Evolutionary conservation across 2,888 invertebrate species (phyloP).

Genomic region (Colletes collaris): DNA sequence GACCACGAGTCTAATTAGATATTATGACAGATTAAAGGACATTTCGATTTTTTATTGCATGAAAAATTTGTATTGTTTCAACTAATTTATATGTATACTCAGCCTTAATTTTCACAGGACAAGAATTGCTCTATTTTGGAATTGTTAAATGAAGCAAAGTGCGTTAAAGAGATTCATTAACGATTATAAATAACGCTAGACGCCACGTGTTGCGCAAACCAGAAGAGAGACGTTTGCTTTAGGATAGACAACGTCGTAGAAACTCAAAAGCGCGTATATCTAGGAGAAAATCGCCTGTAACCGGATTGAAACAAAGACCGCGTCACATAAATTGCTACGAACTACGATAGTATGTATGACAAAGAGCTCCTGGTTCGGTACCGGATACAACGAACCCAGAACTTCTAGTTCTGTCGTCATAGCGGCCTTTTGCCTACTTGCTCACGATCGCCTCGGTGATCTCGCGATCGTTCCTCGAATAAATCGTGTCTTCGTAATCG

Average conservation of each 20-base stretch:
- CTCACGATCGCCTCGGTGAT: slow-evolving; percentile 19
- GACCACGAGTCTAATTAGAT: no score
- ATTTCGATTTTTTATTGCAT: no score
- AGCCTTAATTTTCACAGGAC: no score
- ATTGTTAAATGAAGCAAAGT: background rate
- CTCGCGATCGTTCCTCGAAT: slow-evolving; percentile 24
- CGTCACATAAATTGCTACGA: slow-evolving; percentile 40
- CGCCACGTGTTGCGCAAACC: slow-evolving; percentile 36
- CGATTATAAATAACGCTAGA: slow-evolving; percentile 29
- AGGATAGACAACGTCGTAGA: background rate
- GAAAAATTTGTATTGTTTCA: no score
- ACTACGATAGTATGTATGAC: slow-evolving; percentile 41
- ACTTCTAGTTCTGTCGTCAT: slow-evolving; percentile 38
- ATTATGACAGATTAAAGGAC: no score
- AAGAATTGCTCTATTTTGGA: no score
- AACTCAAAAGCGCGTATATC: slow-evolving; percentile 31
- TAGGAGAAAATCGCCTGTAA: slow-evolving; percentile 34
- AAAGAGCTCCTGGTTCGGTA: slow-evolving; percentile 29
- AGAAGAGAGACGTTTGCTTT: background rate
- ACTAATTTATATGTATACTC: no score
- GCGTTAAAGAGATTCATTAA: slow-evolving; percentile 23
- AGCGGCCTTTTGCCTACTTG: slow-evolving; percentile 10
- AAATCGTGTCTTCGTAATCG: slow-evolving; percentile 51
- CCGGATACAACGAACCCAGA: slow-evolving; percentile 30
- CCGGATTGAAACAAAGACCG: slow-evolving; percentile 36